Percentiles rank a stretch among this genome's conserved stretches.
Evolutionary conservation across 1,140 invertebrate genomes (phyloP).

Genomic region (Drosophila micromelanica): DNA sequence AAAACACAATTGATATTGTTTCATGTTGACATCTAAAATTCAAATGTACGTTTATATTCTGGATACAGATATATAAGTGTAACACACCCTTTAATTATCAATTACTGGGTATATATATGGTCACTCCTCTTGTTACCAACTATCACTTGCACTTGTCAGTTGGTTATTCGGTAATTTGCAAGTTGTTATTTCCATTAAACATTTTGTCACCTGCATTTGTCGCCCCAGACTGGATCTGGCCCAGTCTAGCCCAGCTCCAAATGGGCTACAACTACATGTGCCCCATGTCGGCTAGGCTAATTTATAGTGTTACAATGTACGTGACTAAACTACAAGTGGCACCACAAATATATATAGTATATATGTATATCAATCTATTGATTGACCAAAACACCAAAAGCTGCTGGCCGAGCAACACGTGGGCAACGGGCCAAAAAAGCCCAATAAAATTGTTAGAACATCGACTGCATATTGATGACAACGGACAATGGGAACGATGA

Average conservation of each 20-base stretch:
- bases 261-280: conserved; percentile 25
- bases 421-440: conserved; percentile 42
- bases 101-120: background rate
- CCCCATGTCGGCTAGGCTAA: conserved; percentile 44
- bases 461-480: conserved; percentile 69
- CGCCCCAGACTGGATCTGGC: background rate
- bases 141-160: background rate
- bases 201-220: conserved; percentile 46
- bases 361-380: no score
- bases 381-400: no score
- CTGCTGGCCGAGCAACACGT: conserved; percentile 30
- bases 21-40: no score
- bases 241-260: conserved; percentile 1
- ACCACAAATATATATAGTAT: conserved; percentile 16
- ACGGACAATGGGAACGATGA: conserved; percentile 12
- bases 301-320: conserved; percentile 65
- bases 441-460: conserved; percentile 61
- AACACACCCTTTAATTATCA: background rate
- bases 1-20: no score
- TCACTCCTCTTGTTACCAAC: conserved; percentile 8
- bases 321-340: conserved; percentile 61
- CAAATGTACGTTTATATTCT: no score
- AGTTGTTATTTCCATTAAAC: conserved; percentile 34
- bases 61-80: no score
- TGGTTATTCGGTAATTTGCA: conserved; percentile 18